These are phyloP conservation scores for Naja naja DNA, from an alignment of 2,113 vertebrate species.

Conservation along the genomic window DNA sequence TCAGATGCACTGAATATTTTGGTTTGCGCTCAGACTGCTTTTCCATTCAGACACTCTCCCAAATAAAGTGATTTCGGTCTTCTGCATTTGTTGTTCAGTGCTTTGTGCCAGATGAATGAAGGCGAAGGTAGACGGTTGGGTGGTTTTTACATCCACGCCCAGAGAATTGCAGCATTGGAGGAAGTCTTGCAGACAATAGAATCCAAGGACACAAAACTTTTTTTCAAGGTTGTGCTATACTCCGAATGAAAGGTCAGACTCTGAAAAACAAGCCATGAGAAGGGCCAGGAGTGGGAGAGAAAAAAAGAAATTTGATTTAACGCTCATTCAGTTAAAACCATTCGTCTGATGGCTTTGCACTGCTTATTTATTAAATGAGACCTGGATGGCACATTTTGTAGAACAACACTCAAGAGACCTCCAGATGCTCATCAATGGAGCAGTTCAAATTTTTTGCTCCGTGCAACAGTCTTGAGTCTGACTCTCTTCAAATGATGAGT, in stretches of 20 bases:
- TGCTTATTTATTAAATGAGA: neutral
- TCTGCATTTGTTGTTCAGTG: neutral
- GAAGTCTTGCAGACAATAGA: neutral
- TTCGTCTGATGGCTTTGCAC: neutral
- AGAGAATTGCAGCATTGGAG: neutral
- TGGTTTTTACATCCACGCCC: neutral
- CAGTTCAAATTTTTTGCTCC: neutral
- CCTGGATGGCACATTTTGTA: neutral
- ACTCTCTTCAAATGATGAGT: neutral
- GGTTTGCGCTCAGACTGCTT: conserved; percentile 18
- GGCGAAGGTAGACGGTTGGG: neutral
- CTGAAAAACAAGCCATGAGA: neutral
- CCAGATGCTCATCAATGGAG: neutral
- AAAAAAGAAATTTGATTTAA: neutral
- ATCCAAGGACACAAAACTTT: neutral
- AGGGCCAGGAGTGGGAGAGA: neutral
- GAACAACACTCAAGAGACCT: neutral
- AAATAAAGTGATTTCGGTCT: conserved; percentile 7
- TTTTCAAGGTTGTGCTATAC: neutral
- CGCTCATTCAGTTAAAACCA: neutral
- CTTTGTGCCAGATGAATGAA: neutral
- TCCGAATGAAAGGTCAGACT: neutral
- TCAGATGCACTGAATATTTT: neutral
- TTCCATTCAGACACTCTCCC: conserved; percentile 19
- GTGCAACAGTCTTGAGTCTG: neutral